phyloP scores from a whole-genome alignment of 2,113 vertebrate species.

The Hylia prasina region DNA sequence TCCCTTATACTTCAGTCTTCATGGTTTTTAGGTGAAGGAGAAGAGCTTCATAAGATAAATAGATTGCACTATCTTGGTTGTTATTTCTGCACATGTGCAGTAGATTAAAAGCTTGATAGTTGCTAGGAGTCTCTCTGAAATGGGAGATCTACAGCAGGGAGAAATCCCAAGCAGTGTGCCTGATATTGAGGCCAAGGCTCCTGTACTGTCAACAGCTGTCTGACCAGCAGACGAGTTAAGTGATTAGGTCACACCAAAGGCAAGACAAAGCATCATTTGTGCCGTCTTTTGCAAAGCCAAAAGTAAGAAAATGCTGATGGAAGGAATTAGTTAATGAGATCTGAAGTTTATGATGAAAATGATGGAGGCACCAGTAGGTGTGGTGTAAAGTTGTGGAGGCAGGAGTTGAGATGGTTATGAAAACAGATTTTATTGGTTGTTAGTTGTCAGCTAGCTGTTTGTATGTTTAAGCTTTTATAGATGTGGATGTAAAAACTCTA shows the following conservation, averaged over 20 bases:
- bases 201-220: neutral
- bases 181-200: neutral
- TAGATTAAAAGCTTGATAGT: neutral
- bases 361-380: neutral
- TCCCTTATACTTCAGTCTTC: neutral
- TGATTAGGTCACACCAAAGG: fast-evolving
- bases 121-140: neutral
- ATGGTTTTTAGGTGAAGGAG: neutral
- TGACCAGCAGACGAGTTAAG: neutral
- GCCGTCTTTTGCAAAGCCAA: neutral
- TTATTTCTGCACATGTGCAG: neutral
- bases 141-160: neutral
- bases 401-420: neutral
- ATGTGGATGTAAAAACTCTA: neutral
- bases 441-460: neutral
- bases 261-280: neutral
- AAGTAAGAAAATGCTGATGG: fast-evolving
- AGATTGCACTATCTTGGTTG: neutral
- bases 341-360: neutral
- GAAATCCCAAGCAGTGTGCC: neutral
- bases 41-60: neutral
- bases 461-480: neutral
- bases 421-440: neutral
- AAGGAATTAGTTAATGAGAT: neutral
- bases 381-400: neutral